Conservation (phyloP, 2,888 invertebrate genomes). For the Meloe dianella region DNA sequence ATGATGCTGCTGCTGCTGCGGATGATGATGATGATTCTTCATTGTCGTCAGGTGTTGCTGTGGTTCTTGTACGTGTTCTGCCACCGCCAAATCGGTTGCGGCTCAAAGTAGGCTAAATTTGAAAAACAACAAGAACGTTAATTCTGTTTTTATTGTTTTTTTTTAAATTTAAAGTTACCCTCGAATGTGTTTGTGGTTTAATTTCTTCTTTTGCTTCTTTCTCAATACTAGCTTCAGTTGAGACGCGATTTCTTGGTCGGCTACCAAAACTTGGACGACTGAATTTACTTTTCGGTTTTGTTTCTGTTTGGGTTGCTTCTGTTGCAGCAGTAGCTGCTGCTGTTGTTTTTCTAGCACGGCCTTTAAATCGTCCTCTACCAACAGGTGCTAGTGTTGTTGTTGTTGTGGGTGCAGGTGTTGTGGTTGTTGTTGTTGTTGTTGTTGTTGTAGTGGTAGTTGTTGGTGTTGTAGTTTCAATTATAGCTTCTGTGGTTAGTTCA, state of each 20-base stretch:
- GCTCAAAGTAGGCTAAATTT: constrained; percentile 45
- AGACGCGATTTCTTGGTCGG: constrained; percentile 58
- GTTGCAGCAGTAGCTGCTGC: constrained; percentile 57
- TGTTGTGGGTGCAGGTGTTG: constrained; percentile 61
- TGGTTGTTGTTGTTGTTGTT: constrained; percentile 63
- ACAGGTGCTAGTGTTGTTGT: constrained; percentile 54
- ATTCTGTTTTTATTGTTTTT: not conserved
- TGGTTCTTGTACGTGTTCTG: constrained; percentile 54
- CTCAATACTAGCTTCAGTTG: constrained; percentile 52
- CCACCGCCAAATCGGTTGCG: constrained; percentile 52
- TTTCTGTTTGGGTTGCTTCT: constrained; percentile 56
- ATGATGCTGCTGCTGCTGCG: constrained; percentile 20
- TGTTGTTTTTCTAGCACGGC: constrained; percentile 54
- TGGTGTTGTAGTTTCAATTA: constrained; percentile 38
- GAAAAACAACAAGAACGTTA: no score
- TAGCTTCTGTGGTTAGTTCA: constrained; percentile 34
- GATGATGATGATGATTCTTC: constrained; percentile 46
- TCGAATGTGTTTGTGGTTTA: constrained; percentile 53
- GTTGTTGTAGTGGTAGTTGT: constrained; percentile 67
- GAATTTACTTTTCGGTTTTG: constrained; percentile 60
- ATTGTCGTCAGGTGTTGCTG: constrained; percentile 58
- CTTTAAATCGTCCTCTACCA: constrained; percentile 46
- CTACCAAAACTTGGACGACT: constrained; percentile 60
- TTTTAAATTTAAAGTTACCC: constrained; percentile 39
- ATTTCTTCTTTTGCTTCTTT: constrained; percentile 58